These are phyloP conservation scores for Odontocolon sp. DNA, from an alignment of 2,888 invertebrate species.

Conservation along the genomic window DNA sequence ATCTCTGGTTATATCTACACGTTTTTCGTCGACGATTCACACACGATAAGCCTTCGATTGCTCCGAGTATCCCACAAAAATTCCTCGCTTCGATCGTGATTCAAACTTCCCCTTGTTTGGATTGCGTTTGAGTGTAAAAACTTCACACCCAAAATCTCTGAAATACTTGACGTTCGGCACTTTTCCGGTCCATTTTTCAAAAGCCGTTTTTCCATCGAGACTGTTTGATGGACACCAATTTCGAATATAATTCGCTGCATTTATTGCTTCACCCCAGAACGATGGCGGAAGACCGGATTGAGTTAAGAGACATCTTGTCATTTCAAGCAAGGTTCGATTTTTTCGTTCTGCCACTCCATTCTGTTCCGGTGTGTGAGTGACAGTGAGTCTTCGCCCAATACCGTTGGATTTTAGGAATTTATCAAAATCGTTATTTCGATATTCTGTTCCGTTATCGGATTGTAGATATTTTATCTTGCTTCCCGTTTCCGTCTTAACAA, in stretches of 20 bases:
- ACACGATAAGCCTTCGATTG: constrained; percentile 54
- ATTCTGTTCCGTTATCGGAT: constrained; percentile 64
- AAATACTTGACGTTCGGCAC: constrained; percentile 60
- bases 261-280: constrained; percentile 72
- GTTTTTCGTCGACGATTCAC: constrained; percentile 43
- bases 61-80: constrained; percentile 57
- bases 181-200: constrained; percentile 55
- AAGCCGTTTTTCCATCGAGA: constrained; percentile 57
- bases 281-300: constrained; percentile 60
- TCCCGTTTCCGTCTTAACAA: constrained; percentile 61
- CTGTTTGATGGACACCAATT: constrained; percentile 66
- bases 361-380: constrained; percentile 67
- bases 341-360: constrained; percentile 71
- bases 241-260: constrained; percentile 64
- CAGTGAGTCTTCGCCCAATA: constrained; percentile 59
- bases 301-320: constrained; percentile 67
- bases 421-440: constrained; percentile 61
- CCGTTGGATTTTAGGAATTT: constrained; percentile 63
- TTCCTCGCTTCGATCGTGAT: constrained; percentile 45
- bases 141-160: constrained; percentile 61
- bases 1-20: constrained; percentile 47
- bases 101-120: constrained; percentile 55
- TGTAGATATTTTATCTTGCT: constrained; percentile 60
- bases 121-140: constrained; percentile 28
- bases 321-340: constrained; percentile 69